A percentile compares a stretch with the other conserved stretches of the same genome.
phyloP scores from a whole-genome alignment of 2,113 vertebrate species.

The Ameiurus melas region DNA sequence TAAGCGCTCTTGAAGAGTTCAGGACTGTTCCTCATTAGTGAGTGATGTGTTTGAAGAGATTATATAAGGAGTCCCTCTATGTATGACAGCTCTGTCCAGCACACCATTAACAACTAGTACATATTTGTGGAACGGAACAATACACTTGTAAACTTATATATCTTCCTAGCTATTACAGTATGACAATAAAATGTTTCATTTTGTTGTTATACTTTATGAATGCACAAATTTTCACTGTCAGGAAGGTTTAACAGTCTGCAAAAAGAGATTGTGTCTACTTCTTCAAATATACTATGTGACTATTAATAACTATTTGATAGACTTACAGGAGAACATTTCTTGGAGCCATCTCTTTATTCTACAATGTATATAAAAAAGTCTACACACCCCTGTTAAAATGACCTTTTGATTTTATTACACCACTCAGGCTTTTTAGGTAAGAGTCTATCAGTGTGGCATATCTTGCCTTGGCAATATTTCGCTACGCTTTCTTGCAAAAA shows the following conservation, averaged over 20 bases:
- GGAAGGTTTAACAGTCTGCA: not conserved
- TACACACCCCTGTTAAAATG: too few relatives aligned
- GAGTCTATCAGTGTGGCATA: too few relatives aligned
- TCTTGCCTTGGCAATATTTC: too few relatives aligned
- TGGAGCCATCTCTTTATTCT: not conserved
- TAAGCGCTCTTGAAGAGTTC: not conserved
- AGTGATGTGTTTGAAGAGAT: constrained; percentile 32
- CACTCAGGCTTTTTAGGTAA: too few relatives aligned
- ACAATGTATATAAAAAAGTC: too few relatives aligned
- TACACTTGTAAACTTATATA: not conserved
- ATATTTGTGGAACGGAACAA: not conserved
- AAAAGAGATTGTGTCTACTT: not conserved
- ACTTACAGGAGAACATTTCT: not conserved
- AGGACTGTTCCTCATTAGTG: not conserved
- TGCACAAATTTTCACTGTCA: not conserved
- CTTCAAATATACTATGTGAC: not conserved
- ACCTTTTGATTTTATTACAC: too few relatives aligned
- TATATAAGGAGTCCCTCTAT: constrained; percentile 6
- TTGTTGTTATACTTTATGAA: not conserved
- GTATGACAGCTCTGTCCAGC: not conserved
- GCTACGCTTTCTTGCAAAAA: too few relatives aligned
- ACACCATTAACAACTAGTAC: constrained; percentile 3
- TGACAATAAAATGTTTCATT: not conserved
- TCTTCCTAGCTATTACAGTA: not conserved
- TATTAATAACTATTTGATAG: constrained; percentile 1